A percentile compares a stretch with the other conserved stretches of the same genome.
Conservation (phyloP, 2,113 vertebrate species). For the Apistogramma diplotaenia region DNA sequence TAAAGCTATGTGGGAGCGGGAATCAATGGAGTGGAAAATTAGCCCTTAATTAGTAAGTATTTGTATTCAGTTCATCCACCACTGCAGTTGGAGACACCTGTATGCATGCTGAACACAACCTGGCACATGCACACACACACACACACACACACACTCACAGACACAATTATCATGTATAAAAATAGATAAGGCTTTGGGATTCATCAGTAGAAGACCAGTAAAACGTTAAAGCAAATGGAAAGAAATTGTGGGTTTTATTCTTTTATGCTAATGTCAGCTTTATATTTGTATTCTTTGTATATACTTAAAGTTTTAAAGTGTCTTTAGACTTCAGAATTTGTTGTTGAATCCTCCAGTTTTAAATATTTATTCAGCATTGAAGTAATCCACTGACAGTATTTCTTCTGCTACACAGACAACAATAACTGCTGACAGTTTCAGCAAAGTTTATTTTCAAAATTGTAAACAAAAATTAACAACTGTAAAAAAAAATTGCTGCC, state of each 20-base stretch:
- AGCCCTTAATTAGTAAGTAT: constrained; percentile 61
- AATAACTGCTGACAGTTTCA: no score
- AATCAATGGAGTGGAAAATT: constrained; percentile 58
- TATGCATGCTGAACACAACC: constrained; percentile 17
- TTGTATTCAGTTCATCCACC: constrained; percentile 33
- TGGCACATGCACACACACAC: background rate
- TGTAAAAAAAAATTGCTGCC: no score
- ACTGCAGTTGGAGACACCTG: constrained; percentile 24
- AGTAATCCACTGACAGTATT: no score
- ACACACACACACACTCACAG: no score
- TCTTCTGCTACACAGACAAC: no score
- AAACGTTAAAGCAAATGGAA: background rate
- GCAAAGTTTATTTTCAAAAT: no score
- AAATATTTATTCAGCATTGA: no score
- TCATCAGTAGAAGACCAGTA: background rate
- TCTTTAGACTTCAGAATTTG: no score
- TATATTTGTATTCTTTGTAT: background rate
- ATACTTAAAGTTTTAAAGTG: background rate
- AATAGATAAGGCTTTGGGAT: background rate
- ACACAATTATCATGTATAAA: background rate
- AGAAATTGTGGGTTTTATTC: background rate
- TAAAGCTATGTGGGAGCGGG: constrained; percentile 23
- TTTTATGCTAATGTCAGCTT: background rate
- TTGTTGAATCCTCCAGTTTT: no score
- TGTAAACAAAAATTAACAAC: no score